Evolutionary conservation across 2,797 vertebrate species (phyloP), one percentile per base, ranked within the genome.

Genomic region (Kryptolebias ocellatus): DNA sequence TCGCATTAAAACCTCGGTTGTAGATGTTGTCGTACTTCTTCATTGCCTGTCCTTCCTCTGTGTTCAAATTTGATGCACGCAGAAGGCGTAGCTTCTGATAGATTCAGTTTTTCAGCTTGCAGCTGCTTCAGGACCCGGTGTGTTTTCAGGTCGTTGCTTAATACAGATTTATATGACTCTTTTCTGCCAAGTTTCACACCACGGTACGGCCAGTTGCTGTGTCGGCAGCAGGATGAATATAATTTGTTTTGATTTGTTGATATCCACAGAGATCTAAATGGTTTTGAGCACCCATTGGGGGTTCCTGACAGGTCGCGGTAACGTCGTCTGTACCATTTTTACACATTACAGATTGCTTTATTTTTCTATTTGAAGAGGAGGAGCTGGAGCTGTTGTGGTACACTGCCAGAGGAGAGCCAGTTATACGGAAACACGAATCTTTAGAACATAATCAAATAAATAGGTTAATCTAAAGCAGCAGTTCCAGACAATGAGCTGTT

Each of bases 131-230:
- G 28, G 54, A 47, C 50, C 54, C 0, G 0, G 12, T 73, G 57
- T 58, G 49, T 70, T 64, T 83, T 60, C 54, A 65, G n/a, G 53
- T 64, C 46, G 27, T 11, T 61, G 79, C 62, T 70, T 34, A 74
- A 67, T 67, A 28, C 53, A 62, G 66, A 85, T 81, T 72, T 75
- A 71, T 72, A 47, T 54, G 49, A 57, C 57, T 53, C 59, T 64
- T 16, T 67, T 34, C 44, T 60, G 80, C 74, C 81, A 87, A 65
- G 47, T 83, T 80, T 81, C 65, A 80, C 75, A 72, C 70, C 17
- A 15, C 63, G 57, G 51, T 52, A 16, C 51, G 68, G 60, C 54
- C 53, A 67, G 56, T 67, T 79, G 67, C 46, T 20, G 3, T 70
- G 45, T 60, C 39, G 27, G 66, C 7, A 37, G 53, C 45, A 67